phyloP scores from a whole-genome alignment of 2,113 vertebrate species.

The Plectropomus leopardus region DNA sequence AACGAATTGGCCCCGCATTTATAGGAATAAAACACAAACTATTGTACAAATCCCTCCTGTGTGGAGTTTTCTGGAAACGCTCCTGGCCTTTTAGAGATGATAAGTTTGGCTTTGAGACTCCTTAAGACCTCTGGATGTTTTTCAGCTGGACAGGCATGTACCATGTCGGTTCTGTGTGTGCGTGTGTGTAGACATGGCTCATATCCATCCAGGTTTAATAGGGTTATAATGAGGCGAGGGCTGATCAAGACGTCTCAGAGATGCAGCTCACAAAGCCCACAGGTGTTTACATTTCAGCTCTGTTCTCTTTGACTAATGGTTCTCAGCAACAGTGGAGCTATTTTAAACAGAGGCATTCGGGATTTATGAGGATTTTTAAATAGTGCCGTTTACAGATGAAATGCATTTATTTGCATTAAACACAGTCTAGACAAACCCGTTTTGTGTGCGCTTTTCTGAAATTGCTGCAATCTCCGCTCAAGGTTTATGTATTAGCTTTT shows the following conservation, averaged over 20 bases:
- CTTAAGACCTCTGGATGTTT: constrained; percentile 52
- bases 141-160: constrained; percentile 53
- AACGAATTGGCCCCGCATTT: constrained; percentile 33
- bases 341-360: neutral
- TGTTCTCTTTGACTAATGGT: neutral
- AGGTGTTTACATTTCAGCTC: constrained; percentile 37
- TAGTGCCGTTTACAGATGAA: neutral
- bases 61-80: constrained; percentile 59
- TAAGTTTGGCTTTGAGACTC: constrained; percentile 51
- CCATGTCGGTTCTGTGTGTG: constrained; percentile 30
- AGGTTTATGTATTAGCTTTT: neutral
- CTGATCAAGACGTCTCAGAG: constrained; percentile 28
- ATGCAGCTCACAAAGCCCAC: constrained; percentile 18
- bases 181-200: constrained; percentile 27
- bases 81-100: constrained; percentile 48
- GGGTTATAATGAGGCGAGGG: constrained; percentile 47
- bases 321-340: constrained; percentile 15
- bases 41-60: constrained; percentile 61
- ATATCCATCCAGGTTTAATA: constrained; percentile 43
- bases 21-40: constrained; percentile 60
- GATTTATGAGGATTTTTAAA: constrained; percentile 2
- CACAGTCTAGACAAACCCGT: neutral
- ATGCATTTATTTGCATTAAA: neutral
- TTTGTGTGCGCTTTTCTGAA: neutral
- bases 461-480: neutral